A percentile compares a stretch with the other conserved stretches of the same genome.
Conservation (phyloP, 2,888 invertebrate genomes). For the Odontocolon sp. region DNA sequence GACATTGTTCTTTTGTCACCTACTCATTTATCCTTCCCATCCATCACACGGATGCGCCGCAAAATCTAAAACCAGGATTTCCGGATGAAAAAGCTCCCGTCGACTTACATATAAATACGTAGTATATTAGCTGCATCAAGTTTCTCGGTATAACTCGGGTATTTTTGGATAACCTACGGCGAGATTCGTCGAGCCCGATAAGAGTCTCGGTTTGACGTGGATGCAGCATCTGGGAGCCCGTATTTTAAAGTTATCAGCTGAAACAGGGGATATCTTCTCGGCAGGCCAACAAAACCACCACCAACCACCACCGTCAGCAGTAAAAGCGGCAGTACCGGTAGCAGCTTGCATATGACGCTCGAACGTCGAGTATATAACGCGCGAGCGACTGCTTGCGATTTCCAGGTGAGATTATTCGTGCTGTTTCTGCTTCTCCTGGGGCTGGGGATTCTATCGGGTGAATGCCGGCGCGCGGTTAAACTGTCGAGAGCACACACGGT, state of each 20-base stretch:
- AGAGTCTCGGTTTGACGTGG: conserved; percentile 24
- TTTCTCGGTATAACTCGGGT: conserved; percentile 22
- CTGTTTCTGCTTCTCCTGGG: conserved; percentile 25
- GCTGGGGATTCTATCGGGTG: conserved; percentile 28
- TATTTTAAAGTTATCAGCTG: conserved; percentile 42
- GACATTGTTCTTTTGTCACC: conserved; percentile 50
- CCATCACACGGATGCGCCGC: too few relatives aligned
- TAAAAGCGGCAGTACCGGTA: background rate
- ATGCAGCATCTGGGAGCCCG: conserved; percentile 16
- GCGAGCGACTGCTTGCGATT: conserved; percentile 43
- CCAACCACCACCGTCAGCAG: background rate
- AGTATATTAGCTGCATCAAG: background rate
- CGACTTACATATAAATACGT: background rate
- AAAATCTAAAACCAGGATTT: background rate
- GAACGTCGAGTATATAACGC: background rate
- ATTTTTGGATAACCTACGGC: conserved; percentile 25
- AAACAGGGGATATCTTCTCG: conserved; percentile 17
- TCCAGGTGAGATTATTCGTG: conserved; percentile 58
- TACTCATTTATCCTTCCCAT: conserved; percentile 29
- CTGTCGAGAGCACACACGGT: conserved; percentile 40
- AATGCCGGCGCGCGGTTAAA: conserved; percentile 38
- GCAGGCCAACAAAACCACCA: background rate
- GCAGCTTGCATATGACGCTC: conserved; percentile 10
- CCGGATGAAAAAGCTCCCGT: background rate
- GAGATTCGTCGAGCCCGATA: conserved; percentile 39